phyloP scores from a whole-genome alignment of 2,797 vertebrate genomes.

The Poeciliopsis paucimaculata region DNA sequence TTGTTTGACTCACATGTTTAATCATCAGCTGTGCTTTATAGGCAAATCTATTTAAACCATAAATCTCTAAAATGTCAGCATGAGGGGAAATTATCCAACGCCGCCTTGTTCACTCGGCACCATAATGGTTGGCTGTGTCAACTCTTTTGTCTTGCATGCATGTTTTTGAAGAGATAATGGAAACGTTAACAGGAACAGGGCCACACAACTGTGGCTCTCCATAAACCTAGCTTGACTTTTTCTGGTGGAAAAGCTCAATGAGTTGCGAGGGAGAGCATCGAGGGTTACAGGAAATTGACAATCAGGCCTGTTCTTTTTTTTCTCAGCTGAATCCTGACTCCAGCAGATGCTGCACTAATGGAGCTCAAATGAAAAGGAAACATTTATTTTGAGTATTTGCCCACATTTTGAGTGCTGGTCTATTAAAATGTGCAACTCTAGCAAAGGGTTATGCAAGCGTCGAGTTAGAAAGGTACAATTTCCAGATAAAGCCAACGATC shows the following conservation, averaged over 20 bases:
- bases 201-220: background rate
- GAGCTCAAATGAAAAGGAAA: background rate
- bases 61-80: constrained; percentile 2
- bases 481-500: background rate
- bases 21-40: background rate
- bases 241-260: background rate
- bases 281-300: background rate
- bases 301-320: background rate
- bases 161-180: background rate
- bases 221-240: background rate
- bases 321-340: background rate
- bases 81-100: background rate
- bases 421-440: background rate
- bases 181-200: background rate
- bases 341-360: background rate
- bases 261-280: background rate
- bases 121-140: background rate
- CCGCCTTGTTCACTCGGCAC: background rate
- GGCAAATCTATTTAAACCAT: background rate
- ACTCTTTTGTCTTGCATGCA: background rate
- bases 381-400: background rate
- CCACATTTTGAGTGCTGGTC: background rate
- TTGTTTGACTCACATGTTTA: background rate
- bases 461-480: background rate
- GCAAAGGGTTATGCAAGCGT: background rate